A percentile compares a stretch with the other conserved stretches of the same genome.
phyloP scores from a whole-genome alignment of 2,113 vertebrate genomes.

The Quiscalus mexicanus region DNA sequence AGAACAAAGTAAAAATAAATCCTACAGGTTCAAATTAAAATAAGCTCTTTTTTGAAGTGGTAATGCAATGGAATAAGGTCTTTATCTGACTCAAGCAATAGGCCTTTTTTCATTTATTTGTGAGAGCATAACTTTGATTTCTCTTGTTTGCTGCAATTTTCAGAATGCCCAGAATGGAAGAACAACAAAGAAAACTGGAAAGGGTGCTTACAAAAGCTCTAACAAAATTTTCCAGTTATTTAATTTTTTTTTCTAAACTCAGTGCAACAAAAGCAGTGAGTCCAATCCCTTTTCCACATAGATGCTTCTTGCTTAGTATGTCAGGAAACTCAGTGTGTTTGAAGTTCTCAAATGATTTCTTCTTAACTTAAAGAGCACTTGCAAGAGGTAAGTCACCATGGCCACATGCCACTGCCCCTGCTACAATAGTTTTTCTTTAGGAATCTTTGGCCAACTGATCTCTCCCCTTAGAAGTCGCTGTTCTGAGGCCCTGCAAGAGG shows the following conservation, averaged over 20 bases:
- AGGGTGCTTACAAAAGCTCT: not conserved
- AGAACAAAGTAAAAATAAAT: not conserved
- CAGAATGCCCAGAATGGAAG: not conserved
- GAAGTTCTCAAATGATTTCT: not conserved
- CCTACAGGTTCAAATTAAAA: not conserved
- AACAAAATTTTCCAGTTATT: not conserved
- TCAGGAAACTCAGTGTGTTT: not conserved
- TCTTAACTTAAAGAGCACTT: not conserved
- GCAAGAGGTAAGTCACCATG: not conserved
- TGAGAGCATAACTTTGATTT: not conserved
- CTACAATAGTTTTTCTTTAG: not conserved
- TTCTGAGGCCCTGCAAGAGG: not conserved
- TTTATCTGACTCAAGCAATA: not conserved
- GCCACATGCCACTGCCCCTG: not conserved
- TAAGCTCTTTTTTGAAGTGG: not conserved
- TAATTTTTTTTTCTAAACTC: not conserved
- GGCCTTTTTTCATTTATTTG: not conserved
- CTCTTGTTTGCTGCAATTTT: not conserved
- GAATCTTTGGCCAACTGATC: not conserved
- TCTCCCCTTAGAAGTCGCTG: not conserved
- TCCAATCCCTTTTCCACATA: not conserved
- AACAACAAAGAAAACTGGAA: not conserved
- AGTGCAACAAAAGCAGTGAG: not conserved
- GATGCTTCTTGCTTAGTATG: not conserved
- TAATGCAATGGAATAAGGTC: not conserved